These are phyloP conservation scores for Andrena flavipes DNA, from an alignment of 2,888 invertebrate genomes.

Conservation along the genomic window DNA sequence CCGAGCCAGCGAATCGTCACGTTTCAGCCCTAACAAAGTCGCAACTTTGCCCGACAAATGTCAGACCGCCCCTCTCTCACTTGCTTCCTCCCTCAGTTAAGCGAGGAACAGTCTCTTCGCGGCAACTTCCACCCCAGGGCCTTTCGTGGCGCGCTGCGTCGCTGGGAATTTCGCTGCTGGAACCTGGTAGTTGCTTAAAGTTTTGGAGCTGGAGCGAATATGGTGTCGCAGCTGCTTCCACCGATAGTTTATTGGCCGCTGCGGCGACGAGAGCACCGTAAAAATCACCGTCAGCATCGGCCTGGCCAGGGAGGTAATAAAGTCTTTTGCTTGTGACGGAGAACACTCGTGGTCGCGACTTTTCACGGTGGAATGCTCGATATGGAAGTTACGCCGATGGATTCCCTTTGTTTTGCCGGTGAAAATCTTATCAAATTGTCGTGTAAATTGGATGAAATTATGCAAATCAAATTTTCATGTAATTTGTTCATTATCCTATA, in stretches of 20 bases:
- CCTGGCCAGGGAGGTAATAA: background rate
- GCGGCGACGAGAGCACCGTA: conserved; percentile 6
- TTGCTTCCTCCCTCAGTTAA: conserved; percentile 1
- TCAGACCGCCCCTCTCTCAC: background rate
- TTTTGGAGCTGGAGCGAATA: background rate
- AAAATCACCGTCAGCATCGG: conserved; percentile 27
- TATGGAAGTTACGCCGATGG: background rate
- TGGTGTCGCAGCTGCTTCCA: background rate
- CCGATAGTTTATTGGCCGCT: background rate
- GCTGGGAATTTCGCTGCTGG: conserved; percentile 4
- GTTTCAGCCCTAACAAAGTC: conserved; percentile 30
- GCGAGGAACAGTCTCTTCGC: conserved; percentile 27
- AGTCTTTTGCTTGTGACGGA: background rate
- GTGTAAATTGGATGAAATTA: no score
- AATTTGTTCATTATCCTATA: no score
- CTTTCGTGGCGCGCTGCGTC: background rate
- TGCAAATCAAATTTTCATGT: no score
- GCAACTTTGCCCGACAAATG: background rate
- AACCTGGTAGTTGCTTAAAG: background rate
- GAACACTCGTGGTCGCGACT: background rate
- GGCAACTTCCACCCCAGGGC: conserved; percentile 12
- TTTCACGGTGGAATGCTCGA: background rate
- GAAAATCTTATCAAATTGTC: no score
- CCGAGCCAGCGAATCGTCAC: conserved; percentile 21
- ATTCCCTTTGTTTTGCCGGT: no score